These are phyloP conservation scores for Pongo abelii DNA, from an alignment of 2,113 vertebrate species.

Conservation along the genomic window DNA sequence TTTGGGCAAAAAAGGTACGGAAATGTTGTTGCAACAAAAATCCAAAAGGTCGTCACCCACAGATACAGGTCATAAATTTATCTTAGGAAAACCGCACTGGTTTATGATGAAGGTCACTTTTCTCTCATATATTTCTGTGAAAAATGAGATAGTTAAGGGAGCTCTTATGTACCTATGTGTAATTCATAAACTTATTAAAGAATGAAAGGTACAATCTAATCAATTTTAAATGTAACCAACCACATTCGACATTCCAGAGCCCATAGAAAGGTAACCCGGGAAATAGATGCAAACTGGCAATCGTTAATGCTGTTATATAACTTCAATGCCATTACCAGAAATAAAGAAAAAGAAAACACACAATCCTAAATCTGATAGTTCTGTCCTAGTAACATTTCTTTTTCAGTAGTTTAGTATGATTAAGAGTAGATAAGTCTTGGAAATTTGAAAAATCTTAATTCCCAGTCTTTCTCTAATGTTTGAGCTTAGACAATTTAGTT, in stretches of 20 bases:
- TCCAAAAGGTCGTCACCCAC: background rate
- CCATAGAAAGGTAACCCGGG: background rate
- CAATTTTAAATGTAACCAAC: conserved; percentile 36
- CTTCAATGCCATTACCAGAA: background rate
- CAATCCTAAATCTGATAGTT: background rate
- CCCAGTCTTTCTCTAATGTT: background rate
- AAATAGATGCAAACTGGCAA: background rate
- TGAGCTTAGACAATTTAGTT: background rate
- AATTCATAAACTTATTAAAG: conserved; percentile 4
- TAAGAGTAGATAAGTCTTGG: background rate
- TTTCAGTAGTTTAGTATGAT: background rate
- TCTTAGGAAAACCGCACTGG: background rate
- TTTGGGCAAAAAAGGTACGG: background rate
- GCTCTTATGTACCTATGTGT: background rate
- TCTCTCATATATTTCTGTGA: conserved; percentile 2
- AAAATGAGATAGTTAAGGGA: conserved; percentile 20
- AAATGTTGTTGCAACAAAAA: background rate
- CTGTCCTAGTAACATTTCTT: background rate
- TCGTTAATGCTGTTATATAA: background rate
- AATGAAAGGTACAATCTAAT: background rate
- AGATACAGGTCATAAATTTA: conserved; percentile 1
- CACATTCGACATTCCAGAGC: background rate
- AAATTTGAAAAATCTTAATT: background rate
- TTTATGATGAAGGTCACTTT: conserved; percentile 14
- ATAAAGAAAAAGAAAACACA: background rate